phyloP scores from a whole-genome alignment of 2,797 vertebrate species.

The Ctenopoma kingsleyae region DNA sequence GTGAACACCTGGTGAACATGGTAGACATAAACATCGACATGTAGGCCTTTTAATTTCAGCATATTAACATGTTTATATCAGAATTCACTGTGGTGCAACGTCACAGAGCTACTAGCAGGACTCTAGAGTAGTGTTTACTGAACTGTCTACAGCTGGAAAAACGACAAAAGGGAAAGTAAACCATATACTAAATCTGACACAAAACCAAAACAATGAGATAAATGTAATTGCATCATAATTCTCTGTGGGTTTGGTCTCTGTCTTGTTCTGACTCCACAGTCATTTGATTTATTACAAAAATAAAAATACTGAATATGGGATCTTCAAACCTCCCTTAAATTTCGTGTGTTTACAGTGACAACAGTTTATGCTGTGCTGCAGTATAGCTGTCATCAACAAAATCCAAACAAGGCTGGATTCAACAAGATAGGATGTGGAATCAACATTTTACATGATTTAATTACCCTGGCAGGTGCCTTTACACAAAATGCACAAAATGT shows the following conservation, averaged over 20 bases:
- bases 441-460: constrained; percentile 16
- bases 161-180: background rate
- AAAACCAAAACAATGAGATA: background rate
- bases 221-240: background rate
- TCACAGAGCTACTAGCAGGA: too few relatives aligned
- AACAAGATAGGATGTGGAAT: constrained; percentile 3
- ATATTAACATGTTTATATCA: too few relatives aligned
- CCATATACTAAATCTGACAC: background rate
- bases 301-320: background rate
- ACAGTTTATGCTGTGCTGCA: background rate
- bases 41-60: too few relatives aligned
- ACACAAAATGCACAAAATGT: background rate
- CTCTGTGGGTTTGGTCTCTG: background rate
- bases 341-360: background rate
- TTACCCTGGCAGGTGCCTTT: constrained; percentile 4
- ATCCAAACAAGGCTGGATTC: background rate
- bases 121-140: too few relatives aligned
- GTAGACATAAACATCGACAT: too few relatives aligned
- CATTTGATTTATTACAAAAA: background rate
- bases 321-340: background rate
- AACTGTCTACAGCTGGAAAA: too few relatives aligned
- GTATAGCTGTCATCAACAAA: background rate
- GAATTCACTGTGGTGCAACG: too few relatives aligned
- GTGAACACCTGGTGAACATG: too few relatives aligned
- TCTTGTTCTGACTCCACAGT: background rate